A percentile compares a stretch with the other conserved stretches of the same genome.
Evolutionary conservation across 2,888 invertebrate species (phyloP).

Genomic region (Trissoscelio sp.): DNA sequence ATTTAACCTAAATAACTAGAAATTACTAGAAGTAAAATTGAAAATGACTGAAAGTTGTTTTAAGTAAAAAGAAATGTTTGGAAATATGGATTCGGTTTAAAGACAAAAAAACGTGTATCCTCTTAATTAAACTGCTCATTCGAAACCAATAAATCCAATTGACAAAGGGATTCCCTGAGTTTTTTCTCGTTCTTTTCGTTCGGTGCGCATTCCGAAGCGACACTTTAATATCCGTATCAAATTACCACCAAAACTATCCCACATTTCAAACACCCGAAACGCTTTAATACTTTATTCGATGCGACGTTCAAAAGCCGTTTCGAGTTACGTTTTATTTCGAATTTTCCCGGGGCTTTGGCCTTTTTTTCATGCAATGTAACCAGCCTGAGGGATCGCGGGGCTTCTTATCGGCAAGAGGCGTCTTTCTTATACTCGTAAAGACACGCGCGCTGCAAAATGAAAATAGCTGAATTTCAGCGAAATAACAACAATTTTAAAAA

Average conservation of each 20-base stretch:
- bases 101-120: constrained; percentile 14
- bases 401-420: constrained; percentile 26
- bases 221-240: constrained; percentile 62
- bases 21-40: no score
- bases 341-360: constrained; percentile 36
- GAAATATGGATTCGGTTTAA: neutral
- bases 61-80: no score
- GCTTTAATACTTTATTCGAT: constrained; percentile 50
- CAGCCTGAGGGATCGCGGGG: constrained; percentile 19
- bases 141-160: constrained; percentile 45
- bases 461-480: neutral
- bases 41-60: no score
- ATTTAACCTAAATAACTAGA: no score
- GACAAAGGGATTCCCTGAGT: constrained; percentile 44
- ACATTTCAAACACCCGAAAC: constrained; percentile 45
- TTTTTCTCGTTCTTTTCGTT: constrained; percentile 32
- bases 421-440: constrained; percentile 16
- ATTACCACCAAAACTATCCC: constrained; percentile 59
- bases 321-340: constrained; percentile 57
- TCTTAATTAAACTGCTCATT: constrained; percentile 42
- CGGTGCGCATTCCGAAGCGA: constrained; percentile 44
- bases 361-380: constrained; percentile 24
- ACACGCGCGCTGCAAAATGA: constrained; percentile 8
- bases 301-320: constrained; percentile 47
- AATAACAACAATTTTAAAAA: neutral